Conservation (phyloP, 2,797 vertebrate genomes). For the Kryptopterus vitreolus region DNA sequence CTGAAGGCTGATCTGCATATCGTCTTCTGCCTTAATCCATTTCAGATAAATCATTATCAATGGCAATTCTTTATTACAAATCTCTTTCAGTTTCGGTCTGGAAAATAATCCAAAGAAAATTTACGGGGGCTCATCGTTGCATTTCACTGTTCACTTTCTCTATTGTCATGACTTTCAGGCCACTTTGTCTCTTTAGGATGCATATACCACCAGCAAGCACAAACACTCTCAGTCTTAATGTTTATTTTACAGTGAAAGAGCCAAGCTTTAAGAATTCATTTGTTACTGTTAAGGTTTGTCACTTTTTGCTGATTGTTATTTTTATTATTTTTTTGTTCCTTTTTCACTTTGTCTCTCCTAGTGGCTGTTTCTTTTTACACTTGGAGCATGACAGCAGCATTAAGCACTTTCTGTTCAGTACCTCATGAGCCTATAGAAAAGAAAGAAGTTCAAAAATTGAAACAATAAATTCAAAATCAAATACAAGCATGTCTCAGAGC, state of each 20-base stretch:
- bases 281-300: slow-evolving; percentile 8
- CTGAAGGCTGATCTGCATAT: background rate
- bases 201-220: slow-evolving; percentile 62
- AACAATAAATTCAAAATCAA: slow-evolving; percentile 73
- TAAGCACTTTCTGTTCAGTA: slow-evolving; percentile 79
- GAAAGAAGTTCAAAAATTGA: slow-evolving; percentile 64
- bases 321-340: background rate
- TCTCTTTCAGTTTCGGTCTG: slow-evolving; percentile 22
- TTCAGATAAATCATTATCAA: background rate
- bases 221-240: slow-evolving; percentile 7
- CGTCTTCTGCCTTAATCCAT: background rate
- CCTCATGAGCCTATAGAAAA: slow-evolving; percentile 72
- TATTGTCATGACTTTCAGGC: background rate
- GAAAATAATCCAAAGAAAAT: slow-evolving; percentile 12
- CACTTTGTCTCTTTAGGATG: slow-evolving; percentile 23
- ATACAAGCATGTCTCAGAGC: slow-evolving; percentile 47
- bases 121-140: background rate
- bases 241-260: slow-evolving; percentile 38
- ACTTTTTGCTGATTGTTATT: background rate
- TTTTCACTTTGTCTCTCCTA: slow-evolving; percentile 57
- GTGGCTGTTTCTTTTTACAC: slow-evolving; percentile 59
- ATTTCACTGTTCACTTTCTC: slow-evolving; percentile 8
- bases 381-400: slow-evolving; percentile 67
- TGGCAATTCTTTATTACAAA: background rate
- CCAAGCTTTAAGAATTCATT: slow-evolving; percentile 46